Evolutionary conservation across 1,140 invertebrate genomes (phyloP).

Genomic region (Calephelis virginiensis): DNA sequence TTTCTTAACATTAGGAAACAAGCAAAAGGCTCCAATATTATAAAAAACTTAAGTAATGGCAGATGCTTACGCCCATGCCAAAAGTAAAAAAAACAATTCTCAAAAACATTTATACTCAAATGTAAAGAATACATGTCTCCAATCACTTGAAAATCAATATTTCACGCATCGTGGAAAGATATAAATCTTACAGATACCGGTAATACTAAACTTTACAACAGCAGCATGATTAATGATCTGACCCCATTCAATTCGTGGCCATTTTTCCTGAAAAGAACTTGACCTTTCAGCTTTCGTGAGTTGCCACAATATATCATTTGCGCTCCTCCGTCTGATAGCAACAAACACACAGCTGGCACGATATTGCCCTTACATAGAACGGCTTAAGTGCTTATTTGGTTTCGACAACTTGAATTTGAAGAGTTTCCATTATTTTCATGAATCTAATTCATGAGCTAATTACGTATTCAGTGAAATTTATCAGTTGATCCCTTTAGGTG

Average conservation of each 20-base stretch:
- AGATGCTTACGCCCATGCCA: too few relatives aligned
- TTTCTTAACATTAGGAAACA: too few relatives aligned
- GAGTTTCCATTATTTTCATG: too few relatives aligned
- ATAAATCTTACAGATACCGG: not conserved
- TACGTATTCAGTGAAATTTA: too few relatives aligned
- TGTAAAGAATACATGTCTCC: too few relatives aligned
- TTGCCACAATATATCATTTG: constrained; percentile 42
- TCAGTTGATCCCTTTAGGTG: too few relatives aligned
- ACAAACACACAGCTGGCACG: constrained; percentile 25
- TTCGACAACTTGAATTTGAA: not conserved
- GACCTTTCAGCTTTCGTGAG: constrained; percentile 50
- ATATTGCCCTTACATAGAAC: constrained; percentile 15
- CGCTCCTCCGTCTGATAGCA: constrained; percentile 30
- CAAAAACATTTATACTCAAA: too few relatives aligned
- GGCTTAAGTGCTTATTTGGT: constrained; percentile 1
- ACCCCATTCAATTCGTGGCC: constrained; percentile 21
- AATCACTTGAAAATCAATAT: too few relatives aligned
- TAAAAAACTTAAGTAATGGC: too few relatives aligned
- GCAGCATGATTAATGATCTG: not conserved
- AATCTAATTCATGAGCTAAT: too few relatives aligned
- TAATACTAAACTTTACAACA: not conserved
- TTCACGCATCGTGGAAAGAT: not conserved
- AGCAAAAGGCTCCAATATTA: too few relatives aligned
- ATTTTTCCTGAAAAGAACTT: constrained; percentile 33
- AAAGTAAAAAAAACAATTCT: too few relatives aligned